Evolutionary conservation across 2,797 vertebrate genomes (phyloP), one percentile per base, ranked within the genome.

Genomic region (Chaetophractus vellerosus): DNA sequence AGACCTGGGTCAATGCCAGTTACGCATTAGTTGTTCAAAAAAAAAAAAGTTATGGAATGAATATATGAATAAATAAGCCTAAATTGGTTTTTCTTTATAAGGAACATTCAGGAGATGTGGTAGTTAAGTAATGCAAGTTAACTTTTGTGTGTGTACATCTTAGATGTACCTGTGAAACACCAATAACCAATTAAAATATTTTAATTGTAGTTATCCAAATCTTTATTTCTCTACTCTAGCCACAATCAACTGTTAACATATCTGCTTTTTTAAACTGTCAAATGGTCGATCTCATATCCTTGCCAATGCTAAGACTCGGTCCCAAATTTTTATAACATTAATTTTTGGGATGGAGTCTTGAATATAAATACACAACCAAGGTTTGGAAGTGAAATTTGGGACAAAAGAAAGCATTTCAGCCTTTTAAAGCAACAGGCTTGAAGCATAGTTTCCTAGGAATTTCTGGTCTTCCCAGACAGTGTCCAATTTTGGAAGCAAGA

Each of bases 401-500:
- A 10, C 55, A 45, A 64, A 76, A 68, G 48, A 87, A 64, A 68
- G 33, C 10, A 26, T 24, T 78, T 88, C 68, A 36, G 15, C 6
- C n/a, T 74, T 84, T 71, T 80, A 89, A 45, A 38, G 85, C 15
- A 63, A 24, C 86, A 38, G 81, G 24, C 36, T 68, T 63, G 21
- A 0, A 86, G 75, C 41, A 18, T 21, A 68, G 14, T 94, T 95
- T 87, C 66, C 78, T 55, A 36, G 15, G 74, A 75, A 57, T 26
- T 87, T 26, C 61, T 93, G 93, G 74, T 72, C 93, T 92, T 93
- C 31, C 36, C 6, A 66, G 72, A 59, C 76, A 79, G 31, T 33
- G 68, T 61, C 61, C 89, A 72, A 15, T 93, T 90, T 94, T 74
- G n/a, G 28, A 45, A 72, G 66, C 88, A 86, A 59, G 88, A 92